Percentiles rank a stretch among this genome's conserved stretches.
Conservation (phyloP, 1,140 invertebrate species). For the Brachionus rotundiformis region DNA sequence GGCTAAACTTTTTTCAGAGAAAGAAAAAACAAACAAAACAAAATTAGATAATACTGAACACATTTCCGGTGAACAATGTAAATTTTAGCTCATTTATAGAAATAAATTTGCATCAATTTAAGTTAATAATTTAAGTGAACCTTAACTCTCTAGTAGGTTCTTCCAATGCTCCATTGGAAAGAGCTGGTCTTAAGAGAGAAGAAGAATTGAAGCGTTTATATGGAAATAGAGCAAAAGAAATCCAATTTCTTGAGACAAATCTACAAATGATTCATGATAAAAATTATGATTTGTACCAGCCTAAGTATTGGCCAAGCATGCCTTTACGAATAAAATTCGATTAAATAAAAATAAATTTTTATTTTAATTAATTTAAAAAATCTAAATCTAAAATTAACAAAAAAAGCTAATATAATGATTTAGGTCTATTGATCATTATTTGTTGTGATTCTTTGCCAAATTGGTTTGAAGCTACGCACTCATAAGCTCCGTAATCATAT, state of each 20-base stretch:
- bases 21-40: not conserved
- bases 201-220: not conserved
- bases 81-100: not conserved
- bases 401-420: not conserved
- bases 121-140: not conserved
- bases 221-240: not conserved
- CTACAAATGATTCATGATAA: slow-evolving; percentile 18
- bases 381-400: not conserved
- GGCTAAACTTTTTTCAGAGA: not conserved
- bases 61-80: not conserved
- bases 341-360: not conserved
- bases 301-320: slow-evolving; percentile 37
- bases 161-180: slow-evolving; percentile 19
- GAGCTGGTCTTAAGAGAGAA: slow-evolving; percentile 3
- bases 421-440: not conserved
- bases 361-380: not conserved
- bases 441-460: not conserved
- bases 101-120: not conserved
- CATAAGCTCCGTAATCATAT: slow-evolving; percentile 21
- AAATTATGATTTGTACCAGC: slow-evolving; percentile 22
- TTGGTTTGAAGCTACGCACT: slow-evolving; percentile 11
- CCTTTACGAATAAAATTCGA: slow-evolving; percentile 14
- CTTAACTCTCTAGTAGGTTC: not conserved
- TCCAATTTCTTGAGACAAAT: slow-evolving; percentile 5
- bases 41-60: not conserved